A percentile compares a stretch with the other conserved stretches of the same genome.
Conservation (phyloP, 2,113 vertebrate genomes). For the Cryptomyrus ogoouensis region DNA sequence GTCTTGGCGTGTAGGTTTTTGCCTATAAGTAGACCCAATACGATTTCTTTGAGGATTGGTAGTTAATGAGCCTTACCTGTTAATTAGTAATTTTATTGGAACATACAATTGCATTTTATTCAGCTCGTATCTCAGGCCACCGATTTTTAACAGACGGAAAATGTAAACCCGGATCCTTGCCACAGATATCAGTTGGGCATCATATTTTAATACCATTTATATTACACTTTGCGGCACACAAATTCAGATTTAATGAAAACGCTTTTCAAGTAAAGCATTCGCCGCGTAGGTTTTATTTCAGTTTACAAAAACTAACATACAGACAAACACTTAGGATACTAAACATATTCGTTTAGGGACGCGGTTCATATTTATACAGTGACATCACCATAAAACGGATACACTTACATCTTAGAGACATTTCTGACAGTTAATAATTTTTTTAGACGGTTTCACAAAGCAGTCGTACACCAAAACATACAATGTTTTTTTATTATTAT, state of each 20-base stretch:
- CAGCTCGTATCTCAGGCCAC: background rate
- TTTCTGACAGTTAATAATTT: constrained; percentile 40
- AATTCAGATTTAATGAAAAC: background rate
- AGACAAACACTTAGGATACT: constrained; percentile 48
- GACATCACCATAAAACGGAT: constrained; percentile 42
- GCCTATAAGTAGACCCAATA: background rate
- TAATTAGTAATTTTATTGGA: background rate
- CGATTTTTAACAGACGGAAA: constrained; percentile 10
- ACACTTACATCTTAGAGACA: constrained; percentile 35
- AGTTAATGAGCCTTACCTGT: background rate
- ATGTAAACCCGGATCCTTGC: background rate
- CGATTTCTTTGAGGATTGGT: background rate
- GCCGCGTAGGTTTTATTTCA: constrained; percentile 45
- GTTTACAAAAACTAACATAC: constrained; percentile 49
- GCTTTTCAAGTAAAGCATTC: constrained; percentile 14
- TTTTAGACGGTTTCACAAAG: constrained; percentile 52
- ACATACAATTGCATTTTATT: background rate
- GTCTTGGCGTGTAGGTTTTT: background rate
- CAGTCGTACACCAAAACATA: constrained; percentile 45
- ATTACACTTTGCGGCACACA: background rate
- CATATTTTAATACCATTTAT: background rate
- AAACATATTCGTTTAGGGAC: constrained; percentile 40
- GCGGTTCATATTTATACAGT: constrained; percentile 31
- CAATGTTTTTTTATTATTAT: constrained; percentile 45
- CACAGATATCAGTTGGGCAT: constrained; percentile 13